Evolutionary conservation across 2,797 vertebrate genomes (phyloP).

Genomic region (Smutsia temminckii): DNA sequence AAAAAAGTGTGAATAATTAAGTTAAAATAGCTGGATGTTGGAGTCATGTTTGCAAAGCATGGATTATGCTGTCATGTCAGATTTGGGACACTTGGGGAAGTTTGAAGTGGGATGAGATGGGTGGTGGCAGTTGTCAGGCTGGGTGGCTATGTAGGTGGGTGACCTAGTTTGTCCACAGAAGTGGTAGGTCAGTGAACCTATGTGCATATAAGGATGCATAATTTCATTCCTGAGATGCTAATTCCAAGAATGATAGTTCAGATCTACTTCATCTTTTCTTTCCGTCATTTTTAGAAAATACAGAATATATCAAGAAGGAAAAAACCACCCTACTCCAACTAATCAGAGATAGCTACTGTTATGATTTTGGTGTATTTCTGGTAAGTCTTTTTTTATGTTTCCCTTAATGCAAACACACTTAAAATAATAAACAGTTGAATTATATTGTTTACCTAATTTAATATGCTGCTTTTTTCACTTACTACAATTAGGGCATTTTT

Average conservation of each 20-base stretch:
- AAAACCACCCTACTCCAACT: neutral
- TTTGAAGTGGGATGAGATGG: neutral
- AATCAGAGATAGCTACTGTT: slow-evolving; percentile 7
- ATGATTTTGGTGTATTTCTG: neutral
- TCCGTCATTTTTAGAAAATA: slow-evolving; percentile 38
- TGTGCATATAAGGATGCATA: neutral
- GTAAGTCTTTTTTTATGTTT: slow-evolving; percentile 15
- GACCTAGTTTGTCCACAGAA: neutral
- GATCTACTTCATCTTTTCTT: neutral
- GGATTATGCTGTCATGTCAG: neutral
- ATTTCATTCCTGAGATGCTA: neutral
- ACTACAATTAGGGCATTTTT: slow-evolving; percentile 30
- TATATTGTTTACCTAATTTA: neutral
- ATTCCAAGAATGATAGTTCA: neutral
- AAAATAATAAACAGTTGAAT: neutral
- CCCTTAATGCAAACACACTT: slow-evolving; percentile 10
- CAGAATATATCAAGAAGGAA: neutral
- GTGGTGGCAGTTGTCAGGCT: neutral
- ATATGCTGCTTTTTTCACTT: slow-evolving; percentile 1
- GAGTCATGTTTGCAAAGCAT: neutral
- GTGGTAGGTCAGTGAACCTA: neutral
- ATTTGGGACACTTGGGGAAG: neutral
- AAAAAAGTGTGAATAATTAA: slow-evolving; percentile 40
- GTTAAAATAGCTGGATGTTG: neutral
- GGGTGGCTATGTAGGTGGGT: neutral